Conservation (phyloP, 2,888 invertebrate species). For the Xanthia icteritia region DNA sequence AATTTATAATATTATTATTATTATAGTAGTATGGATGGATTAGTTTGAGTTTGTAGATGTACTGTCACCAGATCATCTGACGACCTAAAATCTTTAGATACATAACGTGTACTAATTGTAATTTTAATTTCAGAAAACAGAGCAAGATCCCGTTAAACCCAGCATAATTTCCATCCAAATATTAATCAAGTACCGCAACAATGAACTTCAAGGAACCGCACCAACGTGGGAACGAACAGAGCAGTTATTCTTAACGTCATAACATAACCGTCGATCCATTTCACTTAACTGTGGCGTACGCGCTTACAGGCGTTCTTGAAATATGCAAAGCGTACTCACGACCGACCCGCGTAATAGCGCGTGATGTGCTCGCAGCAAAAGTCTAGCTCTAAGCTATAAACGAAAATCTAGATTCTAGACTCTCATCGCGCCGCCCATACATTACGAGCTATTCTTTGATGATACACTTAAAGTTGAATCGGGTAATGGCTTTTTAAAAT, state of each 20-base stretch:
- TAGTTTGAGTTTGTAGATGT: no score
- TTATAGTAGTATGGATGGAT: no score
- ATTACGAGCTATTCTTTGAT: constrained; percentile 71
- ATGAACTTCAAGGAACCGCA: constrained; percentile 73
- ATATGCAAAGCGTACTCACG: constrained; percentile 89
- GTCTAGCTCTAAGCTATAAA: constrained; percentile 69
- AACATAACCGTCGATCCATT: constrained; percentile 86
- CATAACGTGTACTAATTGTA: no score
- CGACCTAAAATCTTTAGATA: no score
- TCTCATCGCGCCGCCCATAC: constrained; percentile 71
- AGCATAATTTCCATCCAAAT: constrained; percentile 38
- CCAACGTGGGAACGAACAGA: constrained; percentile 80
- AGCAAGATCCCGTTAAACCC: constrained; percentile 12
- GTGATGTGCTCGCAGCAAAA: constrained; percentile 83
- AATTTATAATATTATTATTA: no score
- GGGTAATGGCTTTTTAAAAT: constrained; percentile 54
- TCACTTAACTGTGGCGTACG: constrained; percentile 85
- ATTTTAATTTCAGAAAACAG: constrained; percentile 11
- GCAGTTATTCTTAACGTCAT: constrained; percentile 79
- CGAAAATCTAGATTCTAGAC: constrained; percentile 71
- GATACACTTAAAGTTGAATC: constrained; percentile 68
- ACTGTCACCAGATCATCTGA: no score
- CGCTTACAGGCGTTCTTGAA: constrained; percentile 86
- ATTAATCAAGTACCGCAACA: constrained; percentile 70
- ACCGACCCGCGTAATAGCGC: constrained; percentile 82